Evolutionary conservation across 2,888 invertebrate genomes (phyloP).

Genomic region (Dynastes hyllus): DNA sequence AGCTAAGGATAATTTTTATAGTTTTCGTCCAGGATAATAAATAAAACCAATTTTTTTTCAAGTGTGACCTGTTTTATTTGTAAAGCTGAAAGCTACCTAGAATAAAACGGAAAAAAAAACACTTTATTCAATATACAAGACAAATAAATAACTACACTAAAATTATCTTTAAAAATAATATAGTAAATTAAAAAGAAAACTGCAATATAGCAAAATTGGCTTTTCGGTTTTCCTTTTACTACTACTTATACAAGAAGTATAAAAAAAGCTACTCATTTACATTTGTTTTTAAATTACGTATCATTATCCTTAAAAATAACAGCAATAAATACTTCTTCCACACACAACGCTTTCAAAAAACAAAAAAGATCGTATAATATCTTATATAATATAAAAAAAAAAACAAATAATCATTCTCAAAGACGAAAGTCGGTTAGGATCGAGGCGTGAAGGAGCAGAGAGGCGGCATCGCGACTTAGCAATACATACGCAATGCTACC

Average conservation of each 20-base stretch:
- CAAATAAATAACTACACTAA: constrained; percentile 1
- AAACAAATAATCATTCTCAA: no score
- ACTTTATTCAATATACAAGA: not conserved
- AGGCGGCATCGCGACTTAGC: no score
- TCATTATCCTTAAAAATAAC: no score
- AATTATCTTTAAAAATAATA: no score
- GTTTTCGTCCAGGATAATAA: not conserved
- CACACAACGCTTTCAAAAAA: not conserved
- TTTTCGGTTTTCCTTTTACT: not conserved
- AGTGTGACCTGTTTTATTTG: not conserved
- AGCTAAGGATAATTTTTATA: no score
- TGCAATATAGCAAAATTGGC: not conserved
- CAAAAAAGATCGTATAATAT: no score
- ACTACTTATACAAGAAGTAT: not conserved
- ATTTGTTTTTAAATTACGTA: not conserved
- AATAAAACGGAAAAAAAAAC: not conserved
- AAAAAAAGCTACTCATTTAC: constrained; percentile 6
- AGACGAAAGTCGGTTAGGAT: no score
- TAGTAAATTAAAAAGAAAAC: not conserved
- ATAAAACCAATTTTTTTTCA: not conserved
- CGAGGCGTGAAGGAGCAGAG: no score
- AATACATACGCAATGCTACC: no score
- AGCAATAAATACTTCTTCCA: not conserved
- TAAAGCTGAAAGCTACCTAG: constrained; percentile 1
- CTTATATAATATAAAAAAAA: no score